Base-by-base conservation (phyloP, 1,140 invertebrate genomes). In the Conopomorpha cramerella region DNA sequence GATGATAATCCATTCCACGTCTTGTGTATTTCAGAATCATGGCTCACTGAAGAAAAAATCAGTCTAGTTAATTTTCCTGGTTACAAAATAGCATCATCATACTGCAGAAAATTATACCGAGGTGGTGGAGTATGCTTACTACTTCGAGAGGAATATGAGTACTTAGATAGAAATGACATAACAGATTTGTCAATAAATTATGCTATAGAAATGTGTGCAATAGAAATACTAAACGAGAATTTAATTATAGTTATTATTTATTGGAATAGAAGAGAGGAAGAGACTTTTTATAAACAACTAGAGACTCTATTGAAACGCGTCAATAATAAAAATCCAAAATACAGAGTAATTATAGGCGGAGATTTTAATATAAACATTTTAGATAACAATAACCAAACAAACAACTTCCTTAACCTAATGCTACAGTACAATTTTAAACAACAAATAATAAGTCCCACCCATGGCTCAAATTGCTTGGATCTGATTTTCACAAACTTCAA, bases 341-440 rank as follows among this genome's bases (percentile, higher is more conserved):
- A 6, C 4, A 39, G 34, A 13, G 32, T 39, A n/a, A 34, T 44
- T 26, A 16, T 44, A 16, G 30, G 30, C 6, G 42, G 36, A 3
- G 39, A 45, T 36, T 34, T 45, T 16, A 45, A 41, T 25, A 41
- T 45, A 18, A 34, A 41, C 16, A 32, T 38, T 0, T 19, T 38
- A 28, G 23, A 26, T 34, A 33, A 26, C 12, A 30, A 16, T 1
- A 31, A 17, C 4, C 23, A 36, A 16, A 32, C 23, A 7, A 38
- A 16, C 19, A 6, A 28, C 8, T 33, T 39, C 3, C 12, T 31
- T 8, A n/a, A 16, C 17, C 16, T 34, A 25, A 37, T 42, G 40
- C 30, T 35, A 33, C 23, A 42, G 33, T 29, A 41, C 15, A 36
- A 28, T 10, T 33, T 41, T 16, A 33, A n/a, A 2, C 39, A 41